These are phyloP conservation scores for Apis laboriosa DNA, from an alignment of 1,140 invertebrate species.

Conservation along the genomic window DNA sequence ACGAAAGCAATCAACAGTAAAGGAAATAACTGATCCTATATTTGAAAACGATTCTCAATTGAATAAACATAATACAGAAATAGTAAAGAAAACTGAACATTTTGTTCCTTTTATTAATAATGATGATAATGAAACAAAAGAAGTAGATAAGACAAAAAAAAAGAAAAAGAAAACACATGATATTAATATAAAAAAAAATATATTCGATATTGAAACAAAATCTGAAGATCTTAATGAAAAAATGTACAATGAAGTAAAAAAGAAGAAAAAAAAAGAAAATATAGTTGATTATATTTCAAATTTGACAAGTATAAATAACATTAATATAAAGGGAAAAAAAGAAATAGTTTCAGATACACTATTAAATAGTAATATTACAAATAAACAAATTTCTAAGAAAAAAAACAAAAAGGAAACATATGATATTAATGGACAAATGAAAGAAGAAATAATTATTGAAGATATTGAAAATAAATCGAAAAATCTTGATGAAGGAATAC, in stretches of 20 bases:
- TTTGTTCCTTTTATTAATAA: neutral
- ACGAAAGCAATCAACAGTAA: neutral
- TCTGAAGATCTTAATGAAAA: neutral
- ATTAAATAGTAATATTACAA: neutral
- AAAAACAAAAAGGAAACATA: neutral
- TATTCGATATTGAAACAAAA: neutral
- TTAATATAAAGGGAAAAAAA: neutral
- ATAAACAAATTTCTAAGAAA: neutral
- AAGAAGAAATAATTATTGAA: too few species aligned
- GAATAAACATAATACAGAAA: neutral
- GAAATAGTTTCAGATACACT: neutral
- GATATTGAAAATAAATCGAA: too few species aligned
- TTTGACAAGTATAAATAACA: neutral
- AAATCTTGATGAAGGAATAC: too few species aligned
- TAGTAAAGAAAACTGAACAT: conserved; percentile 2
- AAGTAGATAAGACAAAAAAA: conserved; percentile 35
- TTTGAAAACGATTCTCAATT: neutral
- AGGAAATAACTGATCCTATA: neutral
- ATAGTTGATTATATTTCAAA: neutral
- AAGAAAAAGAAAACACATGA: conserved; percentile 13
- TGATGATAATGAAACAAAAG: conserved; percentile 8
- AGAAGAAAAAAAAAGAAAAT: conserved; percentile 39
- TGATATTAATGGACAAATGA: too few species aligned
- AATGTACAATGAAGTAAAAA: neutral
- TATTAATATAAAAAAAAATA: neutral